Evolutionary conservation across 1,140 invertebrate species (phyloP).

Genomic region (Chironomus striatipennis): DNA sequence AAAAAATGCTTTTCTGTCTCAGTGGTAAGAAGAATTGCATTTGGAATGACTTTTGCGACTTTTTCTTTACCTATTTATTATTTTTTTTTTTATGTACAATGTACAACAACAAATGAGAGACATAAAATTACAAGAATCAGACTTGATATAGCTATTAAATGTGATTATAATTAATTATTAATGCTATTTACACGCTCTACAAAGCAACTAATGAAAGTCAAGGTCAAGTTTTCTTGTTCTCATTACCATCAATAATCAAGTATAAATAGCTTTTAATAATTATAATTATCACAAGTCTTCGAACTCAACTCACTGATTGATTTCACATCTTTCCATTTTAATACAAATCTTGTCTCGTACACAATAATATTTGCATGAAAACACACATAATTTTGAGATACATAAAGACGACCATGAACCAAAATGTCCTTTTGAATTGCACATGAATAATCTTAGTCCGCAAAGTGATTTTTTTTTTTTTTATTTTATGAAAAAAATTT

Average conservation of each 20-base stretch:
- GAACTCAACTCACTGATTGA: constrained; percentile 68
- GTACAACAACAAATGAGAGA: background rate
- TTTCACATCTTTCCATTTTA: constrained; percentile 82
- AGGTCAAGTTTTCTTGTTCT: background rate
- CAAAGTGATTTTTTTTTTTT: too few relatives aligned
- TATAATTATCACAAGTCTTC: constrained; percentile 48
- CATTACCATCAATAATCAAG: background rate
- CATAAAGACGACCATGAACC: constrained; percentile 84
- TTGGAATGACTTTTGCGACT: constrained; percentile 88
- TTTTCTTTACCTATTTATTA: constrained; percentile 67
- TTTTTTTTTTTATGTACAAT: background rate
- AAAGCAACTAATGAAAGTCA: background rate
- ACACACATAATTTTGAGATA: constrained; percentile 87
- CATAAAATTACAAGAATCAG: background rate
- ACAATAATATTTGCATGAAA: constrained; percentile 94
- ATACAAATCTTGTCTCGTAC: constrained; percentile 77
- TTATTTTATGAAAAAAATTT: background rate
- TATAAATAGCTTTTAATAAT: background rate
- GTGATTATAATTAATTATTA: background rate
- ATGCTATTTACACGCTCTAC: background rate
- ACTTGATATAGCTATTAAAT: background rate
- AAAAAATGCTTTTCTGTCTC: constrained; percentile 84
- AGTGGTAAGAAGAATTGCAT: constrained; percentile 82
- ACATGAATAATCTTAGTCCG: constrained; percentile 81
- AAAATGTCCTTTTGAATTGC: constrained; percentile 91